Base-by-base conservation (phyloP, 2,113 vertebrate genomes). In the Struthio camelus region DNA sequence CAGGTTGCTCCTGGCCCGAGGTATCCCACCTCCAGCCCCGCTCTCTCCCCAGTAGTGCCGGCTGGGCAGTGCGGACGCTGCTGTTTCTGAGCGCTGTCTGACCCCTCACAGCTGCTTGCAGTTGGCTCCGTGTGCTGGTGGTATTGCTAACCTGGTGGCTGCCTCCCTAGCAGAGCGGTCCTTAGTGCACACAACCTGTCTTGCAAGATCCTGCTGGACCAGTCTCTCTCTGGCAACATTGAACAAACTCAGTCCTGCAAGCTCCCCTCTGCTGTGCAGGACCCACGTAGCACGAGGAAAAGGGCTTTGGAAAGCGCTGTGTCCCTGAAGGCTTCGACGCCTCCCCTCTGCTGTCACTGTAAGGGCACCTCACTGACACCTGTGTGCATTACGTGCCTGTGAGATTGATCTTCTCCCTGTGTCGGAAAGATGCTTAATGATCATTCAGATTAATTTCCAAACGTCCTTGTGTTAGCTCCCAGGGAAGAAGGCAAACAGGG, bases 361-460 rank as follows among this genome's bases (percentile, higher is more conserved):
- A 77, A 94, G 36, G 40, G 10, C 40, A 82, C 18, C 38, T 59
- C 61, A 48, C 17, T 62, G 73, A 50, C 44, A 95, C 19, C 42
- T n/a, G 7, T 14, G 11, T 23, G 42, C 30, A 59, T 48, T 80
- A 34, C 22, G 36, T 79, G 32, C 59, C 79, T 36, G 19, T 0
- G 1, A 82, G 78, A 56, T 4, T 89, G 56, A 72, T 70, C 44
- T 83, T 83, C 59, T 70, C 25, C 15, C 48, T 30, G 4, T 38
- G 59, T 80, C 72, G 53, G 18, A 69, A 94, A 75, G 40, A 38
- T 4, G 2, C 32, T 91, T 94, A 80, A 85, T 86, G 58, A 66
- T 53, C 22, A 67, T 65, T 81, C 53, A 62, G 54, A 50, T 70
- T 94, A 56, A 89, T 93, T 96, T 92, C 70, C 28, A 80, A 86